Evolutionary conservation across 2,888 invertebrate genomes (phyloP).

Genomic region (Caradrina kadenii): DNA sequence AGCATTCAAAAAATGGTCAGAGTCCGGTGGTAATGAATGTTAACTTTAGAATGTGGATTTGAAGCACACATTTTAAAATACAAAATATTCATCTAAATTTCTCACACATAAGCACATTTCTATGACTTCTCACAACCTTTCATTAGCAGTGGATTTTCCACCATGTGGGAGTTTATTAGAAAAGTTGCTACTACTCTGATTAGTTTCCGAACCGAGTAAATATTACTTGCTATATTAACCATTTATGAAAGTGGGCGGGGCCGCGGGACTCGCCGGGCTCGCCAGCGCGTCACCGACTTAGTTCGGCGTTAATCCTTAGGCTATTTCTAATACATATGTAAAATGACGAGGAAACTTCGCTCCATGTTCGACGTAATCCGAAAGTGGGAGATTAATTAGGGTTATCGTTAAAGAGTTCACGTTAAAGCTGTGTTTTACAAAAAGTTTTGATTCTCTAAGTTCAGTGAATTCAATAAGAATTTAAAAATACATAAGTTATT

Average conservation of each 20-base stretch:
- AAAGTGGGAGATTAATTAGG: constrained; percentile 47
- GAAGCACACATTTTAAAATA: background rate
- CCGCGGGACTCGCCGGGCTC: background rate
- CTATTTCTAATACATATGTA: constrained; percentile 52
- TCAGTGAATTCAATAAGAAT: background rate
- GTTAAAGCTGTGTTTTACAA: constrained; percentile 26
- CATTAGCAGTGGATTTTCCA: constrained; percentile 37
- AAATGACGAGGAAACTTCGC: constrained; percentile 38
- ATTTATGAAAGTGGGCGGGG: constrained; percentile 34
- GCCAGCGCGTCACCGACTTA: constrained; percentile 14
- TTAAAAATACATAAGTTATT: background rate
- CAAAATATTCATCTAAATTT: constrained; percentile 3
- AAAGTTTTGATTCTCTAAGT: constrained; percentile 35
- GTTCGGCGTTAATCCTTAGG: constrained; percentile 31
- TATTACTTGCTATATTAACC: constrained; percentile 43
- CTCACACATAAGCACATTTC: constrained; percentile 16
- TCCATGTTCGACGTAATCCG: constrained; percentile 26
- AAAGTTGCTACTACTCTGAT: constrained; percentile 56
- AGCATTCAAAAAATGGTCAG: no score
- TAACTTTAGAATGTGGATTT: background rate
- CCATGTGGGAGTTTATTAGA: constrained; percentile 53
- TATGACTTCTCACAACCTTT: constrained; percentile 33
- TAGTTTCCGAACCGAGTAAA: constrained; percentile 59
- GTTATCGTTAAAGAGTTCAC: constrained; percentile 37
- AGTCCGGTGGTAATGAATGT: no score